Evolutionary conservation across 2,888 invertebrate genomes (phyloP).

Genomic region (Junonia oenone): DNA sequence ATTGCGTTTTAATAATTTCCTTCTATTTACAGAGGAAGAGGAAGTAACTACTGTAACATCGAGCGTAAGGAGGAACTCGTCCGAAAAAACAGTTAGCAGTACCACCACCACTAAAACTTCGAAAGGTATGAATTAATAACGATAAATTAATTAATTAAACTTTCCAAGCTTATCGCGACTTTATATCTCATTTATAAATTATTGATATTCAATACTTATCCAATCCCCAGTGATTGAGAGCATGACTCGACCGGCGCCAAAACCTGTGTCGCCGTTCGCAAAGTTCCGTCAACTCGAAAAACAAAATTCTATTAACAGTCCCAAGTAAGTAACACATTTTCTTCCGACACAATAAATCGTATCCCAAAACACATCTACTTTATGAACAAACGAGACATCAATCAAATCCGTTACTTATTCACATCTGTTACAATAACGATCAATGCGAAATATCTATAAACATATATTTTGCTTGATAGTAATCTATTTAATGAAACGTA

Average conservation of each 20-base stretch:
- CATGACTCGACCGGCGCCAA: slow-evolving; percentile 72
- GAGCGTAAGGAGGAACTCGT: slow-evolving; percentile 72
- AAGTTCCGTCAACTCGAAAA: slow-evolving; percentile 95
- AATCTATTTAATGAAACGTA: slow-evolving; percentile 42
- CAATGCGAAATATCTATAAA: slow-evolving; percentile 9
- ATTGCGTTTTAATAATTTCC: neutral
- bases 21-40: slow-evolving; percentile 62
- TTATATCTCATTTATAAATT: neutral
- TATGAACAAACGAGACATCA: neutral
- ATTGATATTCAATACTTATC: neutral
- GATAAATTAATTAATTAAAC: neutral
- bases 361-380: neutral
- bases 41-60: slow-evolving; percentile 71
- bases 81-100: slow-evolving; percentile 79
- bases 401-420: neutral
- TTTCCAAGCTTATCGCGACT: too few relatives aligned
- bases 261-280: slow-evolving; percentile 91
- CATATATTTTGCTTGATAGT: slow-evolving; percentile 29
- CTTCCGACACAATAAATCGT: neutral
- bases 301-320: slow-evolving; percentile 88
- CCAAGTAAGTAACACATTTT: slow-evolving; percentile 82
- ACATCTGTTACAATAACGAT: neutral
- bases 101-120: slow-evolving; percentile 80
- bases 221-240: slow-evolving; percentile 75
- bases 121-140: slow-evolving; percentile 64